Percentiles rank a stretch among this genome's conserved stretches.
phyloP scores from a whole-genome alignment of 1,140 invertebrate genomes.

The Rhyzopertha dominica region DNA sequence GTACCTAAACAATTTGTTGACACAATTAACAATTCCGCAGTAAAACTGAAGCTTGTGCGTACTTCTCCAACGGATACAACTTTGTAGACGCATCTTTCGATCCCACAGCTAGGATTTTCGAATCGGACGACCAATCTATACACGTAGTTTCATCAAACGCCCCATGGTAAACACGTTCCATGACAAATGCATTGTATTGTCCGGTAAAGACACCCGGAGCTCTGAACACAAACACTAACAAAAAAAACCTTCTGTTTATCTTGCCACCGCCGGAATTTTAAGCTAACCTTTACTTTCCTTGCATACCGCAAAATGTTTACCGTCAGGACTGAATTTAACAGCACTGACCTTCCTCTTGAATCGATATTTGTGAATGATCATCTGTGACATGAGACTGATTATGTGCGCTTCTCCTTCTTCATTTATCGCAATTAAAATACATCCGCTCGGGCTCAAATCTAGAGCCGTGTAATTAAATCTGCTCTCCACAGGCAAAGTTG shows the following conservation, averaged over 20 bases:
- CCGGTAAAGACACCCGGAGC: slow-evolving; percentile 73
- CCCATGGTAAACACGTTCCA: slow-evolving; percentile 77
- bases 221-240: slow-evolving; percentile 79
- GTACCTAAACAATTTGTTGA: no score
- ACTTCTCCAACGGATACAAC: slow-evolving; percentile 71
- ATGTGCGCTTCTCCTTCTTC: slow-evolving; percentile 86
- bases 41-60: no score
- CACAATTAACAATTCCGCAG: no score
- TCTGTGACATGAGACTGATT: slow-evolving; percentile 81
- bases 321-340: slow-evolving; percentile 91
- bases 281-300: slow-evolving; percentile 72
- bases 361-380: slow-evolving; percentile 76
- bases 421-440: slow-evolving; percentile 78
- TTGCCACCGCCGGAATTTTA: background rate
- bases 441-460: slow-evolving; percentile 85
- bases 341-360: slow-evolving; percentile 72
- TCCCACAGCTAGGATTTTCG: slow-evolving; percentile 76
- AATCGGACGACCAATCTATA: slow-evolving; percentile 89
- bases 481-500: slow-evolving; percentile 82
- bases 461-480: slow-evolving; percentile 78
- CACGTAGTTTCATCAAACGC: slow-evolving; percentile 77
- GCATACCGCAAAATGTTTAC: slow-evolving; percentile 85
- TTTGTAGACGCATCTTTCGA: slow-evolving; percentile 82
- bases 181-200: slow-evolving; percentile 82
- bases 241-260: slow-evolving; percentile 13